These are phyloP conservation scores for Lepidocyrtinus sp. DNA, from an alignment of 2,888 invertebrate species.

Conservation along the genomic window DNA sequence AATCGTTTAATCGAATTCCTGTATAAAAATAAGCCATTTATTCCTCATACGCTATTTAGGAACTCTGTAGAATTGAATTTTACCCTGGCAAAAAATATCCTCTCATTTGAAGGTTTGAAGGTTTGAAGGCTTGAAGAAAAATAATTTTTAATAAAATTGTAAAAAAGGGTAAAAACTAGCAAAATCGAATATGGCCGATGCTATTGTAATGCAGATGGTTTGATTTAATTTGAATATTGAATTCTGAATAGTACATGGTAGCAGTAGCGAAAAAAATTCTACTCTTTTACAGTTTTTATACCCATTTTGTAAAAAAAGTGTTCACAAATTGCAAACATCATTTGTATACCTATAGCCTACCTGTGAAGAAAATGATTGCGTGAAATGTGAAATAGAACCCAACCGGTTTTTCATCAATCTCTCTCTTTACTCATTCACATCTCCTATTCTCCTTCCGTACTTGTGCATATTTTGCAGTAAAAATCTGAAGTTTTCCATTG, in stretches of 20 bases:
- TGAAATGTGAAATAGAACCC: neutral
- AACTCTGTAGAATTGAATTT: neutral
- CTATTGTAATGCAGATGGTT: neutral
- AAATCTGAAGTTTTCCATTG: neutral
- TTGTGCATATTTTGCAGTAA: neutral
- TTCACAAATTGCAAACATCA: neutral
- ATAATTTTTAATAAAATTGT: neutral
- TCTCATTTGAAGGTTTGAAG: too few species aligned
- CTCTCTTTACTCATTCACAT: too few species aligned
- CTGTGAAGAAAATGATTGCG: neutral
- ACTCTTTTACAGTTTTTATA: neutral
- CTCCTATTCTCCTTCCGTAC: too few species aligned
- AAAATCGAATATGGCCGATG: neutral
- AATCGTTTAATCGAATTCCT: neutral
- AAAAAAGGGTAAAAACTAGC: neutral
- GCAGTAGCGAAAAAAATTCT: neutral
- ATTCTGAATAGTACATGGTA: too few species aligned
- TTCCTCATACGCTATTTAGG: neutral
- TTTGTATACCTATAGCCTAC: neutral
- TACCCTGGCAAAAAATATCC: neutral
- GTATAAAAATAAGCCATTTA: neutral
- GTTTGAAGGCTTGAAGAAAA: too few species aligned
- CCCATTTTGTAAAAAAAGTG: neutral
- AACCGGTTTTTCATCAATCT: slow-evolving; percentile 18
- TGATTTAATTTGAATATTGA: too few species aligned